These are phyloP conservation scores for Hyposmocoma kahamanoa DNA, from an alignment of 1,140 invertebrate species.

Conservation along the genomic window DNA sequence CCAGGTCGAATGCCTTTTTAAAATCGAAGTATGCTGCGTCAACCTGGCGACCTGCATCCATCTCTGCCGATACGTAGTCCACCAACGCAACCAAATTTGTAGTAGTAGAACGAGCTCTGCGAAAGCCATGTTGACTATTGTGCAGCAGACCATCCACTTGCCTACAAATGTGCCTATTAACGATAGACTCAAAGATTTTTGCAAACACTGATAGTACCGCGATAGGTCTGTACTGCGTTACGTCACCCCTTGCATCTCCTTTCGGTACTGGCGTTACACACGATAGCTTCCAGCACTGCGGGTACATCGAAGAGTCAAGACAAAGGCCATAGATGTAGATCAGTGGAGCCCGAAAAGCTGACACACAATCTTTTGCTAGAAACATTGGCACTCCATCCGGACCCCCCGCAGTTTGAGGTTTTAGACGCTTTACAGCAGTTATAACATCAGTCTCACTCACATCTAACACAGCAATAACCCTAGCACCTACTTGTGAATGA, in stretches of 20 bases:
- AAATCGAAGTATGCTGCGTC: conserved; percentile 19
- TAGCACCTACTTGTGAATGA: too few species aligned
- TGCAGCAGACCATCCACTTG: neutral
- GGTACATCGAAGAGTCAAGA: too few species aligned
- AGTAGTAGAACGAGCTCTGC: conserved; percentile 2
- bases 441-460: too few species aligned
- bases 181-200: neutral
- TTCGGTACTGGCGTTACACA: neutral
- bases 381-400: too few species aligned
- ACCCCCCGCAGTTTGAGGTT: too few species aligned
- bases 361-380: too few species aligned
- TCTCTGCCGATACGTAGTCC: conserved; percentile 2
- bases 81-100: conserved; percentile 6
- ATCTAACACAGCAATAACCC: too few species aligned
- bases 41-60: conserved; percentile 10
- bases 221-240: neutral
- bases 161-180: neutral
- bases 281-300: neutral
- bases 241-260: neutral
- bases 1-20: conserved; percentile 14
- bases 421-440: too few species aligned
- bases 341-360: too few species aligned
- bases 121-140: conserved; percentile 8
- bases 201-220: neutral
- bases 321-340: too few species aligned